Percentiles rank a stretch among this genome's conserved stretches.
Conservation (phyloP, 64 coral and sea anemone species). For the Porites lutea region DNA sequence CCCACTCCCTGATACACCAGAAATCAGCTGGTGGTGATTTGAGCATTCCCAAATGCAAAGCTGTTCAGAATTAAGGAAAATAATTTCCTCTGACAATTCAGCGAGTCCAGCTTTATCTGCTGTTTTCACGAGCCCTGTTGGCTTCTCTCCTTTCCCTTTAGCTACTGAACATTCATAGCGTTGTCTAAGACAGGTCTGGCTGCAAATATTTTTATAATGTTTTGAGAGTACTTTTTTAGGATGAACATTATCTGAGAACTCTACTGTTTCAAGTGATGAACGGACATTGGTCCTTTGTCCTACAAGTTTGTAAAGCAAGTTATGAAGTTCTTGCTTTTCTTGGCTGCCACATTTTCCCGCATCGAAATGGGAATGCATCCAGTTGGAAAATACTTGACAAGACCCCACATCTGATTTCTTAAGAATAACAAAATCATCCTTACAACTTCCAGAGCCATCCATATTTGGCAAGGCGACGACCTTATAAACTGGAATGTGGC, state of each 20-base stretch:
- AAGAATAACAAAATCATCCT: background rate
- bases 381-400: background rate
- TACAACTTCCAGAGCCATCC: background rate
- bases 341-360: background rate
- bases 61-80: constrained; percentile 4
- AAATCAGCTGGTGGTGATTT: background rate
- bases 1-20: background rate
- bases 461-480: constrained; percentile 23
- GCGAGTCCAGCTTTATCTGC: background rate
- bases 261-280: background rate
- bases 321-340: background rate
- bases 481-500: constrained; percentile 1
- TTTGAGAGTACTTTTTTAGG: background rate
- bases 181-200: background rate
- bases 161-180: background rate
- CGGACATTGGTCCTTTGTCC: background rate
- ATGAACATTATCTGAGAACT: too few species aligned
- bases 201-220: background rate
- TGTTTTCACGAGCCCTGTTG: background rate
- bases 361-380: background rate
- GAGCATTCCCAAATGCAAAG: background rate
- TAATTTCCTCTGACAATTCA: background rate
- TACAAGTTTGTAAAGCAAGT: background rate
- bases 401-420: background rate
- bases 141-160: too few species aligned